phyloP scores from a whole-genome alignment of 2,113 vertebrate species.

The Motacilla tschutschensis region DNA sequence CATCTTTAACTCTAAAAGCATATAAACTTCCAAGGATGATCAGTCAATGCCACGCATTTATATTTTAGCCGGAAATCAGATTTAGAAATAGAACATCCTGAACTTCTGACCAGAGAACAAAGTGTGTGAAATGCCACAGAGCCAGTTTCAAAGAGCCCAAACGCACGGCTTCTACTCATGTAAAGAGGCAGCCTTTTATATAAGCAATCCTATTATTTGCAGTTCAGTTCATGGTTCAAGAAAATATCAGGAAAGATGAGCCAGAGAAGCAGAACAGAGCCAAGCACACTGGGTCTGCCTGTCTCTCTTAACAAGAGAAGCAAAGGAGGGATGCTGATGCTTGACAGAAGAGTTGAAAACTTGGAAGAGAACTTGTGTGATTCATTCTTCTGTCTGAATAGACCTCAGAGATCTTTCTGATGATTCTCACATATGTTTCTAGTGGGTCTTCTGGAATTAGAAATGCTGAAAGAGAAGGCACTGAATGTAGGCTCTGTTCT shows the following conservation, averaged over 20 bases:
- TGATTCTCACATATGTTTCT: background rate
- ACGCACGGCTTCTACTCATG: background rate
- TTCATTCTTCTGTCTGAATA: background rate
- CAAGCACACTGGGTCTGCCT: background rate
- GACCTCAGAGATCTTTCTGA: background rate
- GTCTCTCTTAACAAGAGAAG: background rate
- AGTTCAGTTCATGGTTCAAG: background rate
- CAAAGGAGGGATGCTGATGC: background rate
- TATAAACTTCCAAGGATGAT: conserved; percentile 30
- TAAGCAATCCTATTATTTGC: background rate
- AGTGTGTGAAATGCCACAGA: background rate
- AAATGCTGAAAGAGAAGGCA: background rate
- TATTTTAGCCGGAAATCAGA: conserved; percentile 17
- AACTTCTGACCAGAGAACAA: conserved; percentile 9
- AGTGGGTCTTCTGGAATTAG: background rate
- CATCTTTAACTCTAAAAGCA: conserved; percentile 35
- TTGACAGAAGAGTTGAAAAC: background rate
- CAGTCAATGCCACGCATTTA: background rate
- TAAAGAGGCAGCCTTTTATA: background rate
- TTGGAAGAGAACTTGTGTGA: background rate
- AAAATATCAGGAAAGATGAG: background rate
- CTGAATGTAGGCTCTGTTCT: background rate
- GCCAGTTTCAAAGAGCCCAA: background rate
- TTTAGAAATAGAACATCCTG: conserved; percentile 2
- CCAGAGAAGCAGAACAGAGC: background rate